Base-by-base conservation (phyloP, 2,888 invertebrate genomes). In the Pachymerium ferrugineum region DNA sequence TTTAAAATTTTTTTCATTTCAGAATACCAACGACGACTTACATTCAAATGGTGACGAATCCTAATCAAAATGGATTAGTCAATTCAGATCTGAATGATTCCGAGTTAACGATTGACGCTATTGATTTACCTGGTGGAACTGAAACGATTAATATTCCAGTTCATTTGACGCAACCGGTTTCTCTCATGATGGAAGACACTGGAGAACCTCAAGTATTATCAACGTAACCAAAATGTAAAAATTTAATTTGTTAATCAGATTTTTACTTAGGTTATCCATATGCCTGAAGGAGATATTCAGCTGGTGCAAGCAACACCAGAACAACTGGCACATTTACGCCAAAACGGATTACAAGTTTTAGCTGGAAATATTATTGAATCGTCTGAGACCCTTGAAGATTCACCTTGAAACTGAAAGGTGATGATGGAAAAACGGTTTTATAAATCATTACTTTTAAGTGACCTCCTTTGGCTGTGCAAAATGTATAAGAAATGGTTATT, bases 271-370 rank as follows among this genome's bases (percentile, higher is more conserved):
- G 28, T 72, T 29, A 72, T 72, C 10, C 72, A 72, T 16, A 72
- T 31, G 54, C 29, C 72, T 8, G 42, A 72, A 72, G 54, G 72
- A 1, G 54, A 72, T 29, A 72, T 72, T 29, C 72, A 72, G 28
- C n/a, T 72, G 8, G 47, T 72, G 12, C 72, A 72, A 12, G 72
- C 72, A 28, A 72, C 72, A 6, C 28, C 72, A 5, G 72, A 72
- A 29, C 72, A 72, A 33, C 42, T 72, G n/a, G 72, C 72, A 16
- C 72, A 72, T 22, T 72, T 31, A 28, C 72, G 47, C 25, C 72
- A 72, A 33, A 72, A 47, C 29, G 72, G 72, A 22, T 42, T 72
- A 14, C 72, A 72, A 28, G 42, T 72, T 12, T 54, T 72, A 54
- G 47, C 72, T 5, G 72, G 54, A 16, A 47, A 47, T 19, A 25